Evolutionary conservation across 1,140 invertebrate species (phyloP).

Genomic region (Bombus huntii): DNA sequence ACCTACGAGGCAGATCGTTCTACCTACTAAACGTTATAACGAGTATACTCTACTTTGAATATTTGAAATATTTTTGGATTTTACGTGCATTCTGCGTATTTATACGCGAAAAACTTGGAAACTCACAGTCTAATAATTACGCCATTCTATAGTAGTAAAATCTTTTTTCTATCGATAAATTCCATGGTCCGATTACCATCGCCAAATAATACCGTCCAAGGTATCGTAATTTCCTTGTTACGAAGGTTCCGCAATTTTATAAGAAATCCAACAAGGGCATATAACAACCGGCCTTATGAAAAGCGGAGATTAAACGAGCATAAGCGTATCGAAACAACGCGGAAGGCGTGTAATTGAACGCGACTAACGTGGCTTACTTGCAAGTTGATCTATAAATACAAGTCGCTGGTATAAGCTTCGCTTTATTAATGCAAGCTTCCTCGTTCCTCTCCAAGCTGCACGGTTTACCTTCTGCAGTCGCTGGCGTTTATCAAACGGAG

Average conservation of each 20-base stretch:
- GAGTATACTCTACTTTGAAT: too few relatives aligned
- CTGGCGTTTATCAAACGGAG: neutral
- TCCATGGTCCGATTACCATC: neutral
- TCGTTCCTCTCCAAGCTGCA: constrained; percentile 23
- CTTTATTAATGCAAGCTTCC: constrained; percentile 66
- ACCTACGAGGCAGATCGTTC: too few relatives aligned
- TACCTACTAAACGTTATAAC: too few relatives aligned
- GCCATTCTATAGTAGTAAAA: fast-evolving
- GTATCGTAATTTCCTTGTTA: neutral
- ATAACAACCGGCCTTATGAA: constrained; percentile 36
- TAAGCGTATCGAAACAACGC: constrained; percentile 52
- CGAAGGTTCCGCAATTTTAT: neutral
- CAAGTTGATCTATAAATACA: constrained; percentile 63
- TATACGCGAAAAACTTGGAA: too few relatives aligned
- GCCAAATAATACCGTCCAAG: too few relatives aligned
- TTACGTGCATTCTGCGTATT: too few relatives aligned
- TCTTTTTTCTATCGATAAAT: too few relatives aligned
- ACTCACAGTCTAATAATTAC: too few relatives aligned
- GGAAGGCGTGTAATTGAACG: constrained; percentile 64
- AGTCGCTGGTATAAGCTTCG: constrained; percentile 39
- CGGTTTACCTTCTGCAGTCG: neutral
- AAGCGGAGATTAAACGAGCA: constrained; percentile 55
- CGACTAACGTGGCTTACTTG: constrained; percentile 54
- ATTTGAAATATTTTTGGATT: too few relatives aligned
- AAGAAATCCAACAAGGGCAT: constrained; percentile 1